Evolutionary conservation across 2,888 invertebrate species (phyloP).

Genomic region (Mimumesa dahlbomi): DNA sequence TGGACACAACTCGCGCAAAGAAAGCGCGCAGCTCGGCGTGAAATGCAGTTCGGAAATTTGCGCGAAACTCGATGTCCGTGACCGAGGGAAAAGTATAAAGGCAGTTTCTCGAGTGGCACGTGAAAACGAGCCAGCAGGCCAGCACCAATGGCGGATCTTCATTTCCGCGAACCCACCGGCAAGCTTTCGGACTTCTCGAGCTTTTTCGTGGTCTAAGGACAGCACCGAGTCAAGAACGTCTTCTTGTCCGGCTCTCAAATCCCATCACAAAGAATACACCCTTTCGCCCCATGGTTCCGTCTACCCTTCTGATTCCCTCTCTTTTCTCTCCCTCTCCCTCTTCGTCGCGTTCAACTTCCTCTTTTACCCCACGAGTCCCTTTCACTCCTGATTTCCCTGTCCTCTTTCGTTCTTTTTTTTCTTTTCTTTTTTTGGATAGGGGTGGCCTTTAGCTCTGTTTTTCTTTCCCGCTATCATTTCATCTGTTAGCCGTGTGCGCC

Average conservation of each 20-base stretch:
- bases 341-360: neutral
- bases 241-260: slow-evolving; percentile 66
- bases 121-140: slow-evolving; percentile 50
- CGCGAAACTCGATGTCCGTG: neutral
- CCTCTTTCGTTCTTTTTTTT: neutral
- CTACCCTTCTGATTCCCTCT: slow-evolving; percentile 10
- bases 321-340: slow-evolving; percentile 12
- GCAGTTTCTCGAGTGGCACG: neutral
- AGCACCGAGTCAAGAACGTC: slow-evolving; percentile 72
- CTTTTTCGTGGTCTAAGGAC: slow-evolving; percentile 73
- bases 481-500: neutral
- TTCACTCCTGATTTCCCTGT: no score
- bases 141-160: slow-evolving; percentile 67
- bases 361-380: neutral
- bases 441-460: neutral
- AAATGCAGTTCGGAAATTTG: no score
- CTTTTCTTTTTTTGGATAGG: no score
- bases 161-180: slow-evolving; percentile 70
- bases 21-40: no score
- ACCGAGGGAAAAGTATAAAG: slow-evolving; percentile 4
- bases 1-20: no score
- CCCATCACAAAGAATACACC: slow-evolving; percentile 73
- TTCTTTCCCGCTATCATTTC: neutral
- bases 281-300: slow-evolving; percentile 35
- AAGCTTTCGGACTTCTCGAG: slow-evolving; percentile 72